These are phyloP conservation scores for Ibidorhyncha struthersii DNA, from an alignment of 2,113 vertebrate species.

Conservation along the genomic window DNA sequence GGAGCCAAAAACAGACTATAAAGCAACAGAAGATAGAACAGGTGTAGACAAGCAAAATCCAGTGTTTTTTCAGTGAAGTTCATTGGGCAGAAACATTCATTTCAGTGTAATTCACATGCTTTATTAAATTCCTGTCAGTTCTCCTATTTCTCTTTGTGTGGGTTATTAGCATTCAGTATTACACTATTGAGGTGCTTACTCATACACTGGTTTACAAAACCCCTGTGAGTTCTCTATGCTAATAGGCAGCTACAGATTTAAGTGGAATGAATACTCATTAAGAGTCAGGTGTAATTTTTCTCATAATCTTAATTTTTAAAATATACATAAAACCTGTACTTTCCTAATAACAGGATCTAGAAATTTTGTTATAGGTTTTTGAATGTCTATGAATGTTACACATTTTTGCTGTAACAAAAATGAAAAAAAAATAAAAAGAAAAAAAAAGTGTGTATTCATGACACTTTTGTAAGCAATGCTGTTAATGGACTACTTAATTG, in stretches of 20 bases:
- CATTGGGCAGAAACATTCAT: neutral
- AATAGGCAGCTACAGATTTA: neutral
- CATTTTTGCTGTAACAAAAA: neutral
- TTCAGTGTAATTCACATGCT: neutral
- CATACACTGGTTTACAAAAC: neutral
- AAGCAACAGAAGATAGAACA: neutral
- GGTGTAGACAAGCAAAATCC: neutral
- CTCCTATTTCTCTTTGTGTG: neutral
- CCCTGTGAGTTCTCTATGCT: neutral
- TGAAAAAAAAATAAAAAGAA: no score
- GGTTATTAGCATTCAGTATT: neutral
- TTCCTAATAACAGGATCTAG: neutral
- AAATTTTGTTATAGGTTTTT: neutral
- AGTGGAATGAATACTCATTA: neutral
- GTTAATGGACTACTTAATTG: neutral
- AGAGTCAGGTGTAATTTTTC: neutral
- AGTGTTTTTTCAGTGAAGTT: neutral
- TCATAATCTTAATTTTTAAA: neutral
- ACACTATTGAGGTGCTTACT: neutral
- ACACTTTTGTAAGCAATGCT: neutral
- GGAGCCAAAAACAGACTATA: neutral
- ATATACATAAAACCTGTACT: neutral
- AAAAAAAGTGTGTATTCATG: neutral
- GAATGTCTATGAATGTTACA: neutral
- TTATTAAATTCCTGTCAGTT: neutral